A percentile compares a stretch with the other conserved stretches of the same genome.
Evolutionary conservation across 2,797 vertebrate species (phyloP).

Genomic region (Argentina silus): DNA sequence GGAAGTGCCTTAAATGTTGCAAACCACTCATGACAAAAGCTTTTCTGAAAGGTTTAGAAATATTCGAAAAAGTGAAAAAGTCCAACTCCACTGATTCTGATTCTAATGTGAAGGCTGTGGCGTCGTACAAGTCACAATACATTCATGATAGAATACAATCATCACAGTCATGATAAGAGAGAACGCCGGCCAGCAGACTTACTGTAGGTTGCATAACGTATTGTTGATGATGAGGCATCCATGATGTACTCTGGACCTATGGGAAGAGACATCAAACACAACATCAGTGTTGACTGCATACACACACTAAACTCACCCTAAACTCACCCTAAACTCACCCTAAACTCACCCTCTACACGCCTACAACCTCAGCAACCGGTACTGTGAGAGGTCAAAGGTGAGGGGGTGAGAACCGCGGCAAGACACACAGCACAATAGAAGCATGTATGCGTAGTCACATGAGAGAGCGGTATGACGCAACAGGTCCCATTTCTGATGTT

Average conservation of each 20-base stretch:
- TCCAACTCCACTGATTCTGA: constrained; percentile 9
- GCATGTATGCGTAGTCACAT: too few relatives aligned
- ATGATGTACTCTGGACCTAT: constrained; percentile 90
- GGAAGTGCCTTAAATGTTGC: constrained; percentile 19
- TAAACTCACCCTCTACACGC: not conserved
- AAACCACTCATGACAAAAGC: constrained; percentile 41
- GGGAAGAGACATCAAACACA: not conserved
- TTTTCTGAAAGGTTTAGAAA: constrained; percentile 26
- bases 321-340: too few relatives aligned
- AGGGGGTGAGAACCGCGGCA: too few relatives aligned
- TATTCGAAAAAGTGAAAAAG: constrained; percentile 28
- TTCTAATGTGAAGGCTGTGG: not conserved
- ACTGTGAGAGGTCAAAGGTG: too few relatives aligned
- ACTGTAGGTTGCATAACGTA: constrained; percentile 92
- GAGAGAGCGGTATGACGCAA: too few relatives aligned
- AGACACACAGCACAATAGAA: too few relatives aligned
- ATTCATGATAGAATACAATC: too few relatives aligned
- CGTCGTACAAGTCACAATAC: too few relatives aligned
- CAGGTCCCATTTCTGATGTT: too few relatives aligned
- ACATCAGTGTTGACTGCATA: not conserved
- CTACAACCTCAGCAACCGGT: too few relatives aligned
- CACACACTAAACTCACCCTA: too few relatives aligned
- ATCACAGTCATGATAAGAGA: not conserved
- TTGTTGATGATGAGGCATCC: constrained; percentile 90
- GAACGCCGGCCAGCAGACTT: constrained; percentile 69